Evolutionary conservation across 2,888 invertebrate genomes (phyloP).

Genomic region (Pegoplata infirma): DNA sequence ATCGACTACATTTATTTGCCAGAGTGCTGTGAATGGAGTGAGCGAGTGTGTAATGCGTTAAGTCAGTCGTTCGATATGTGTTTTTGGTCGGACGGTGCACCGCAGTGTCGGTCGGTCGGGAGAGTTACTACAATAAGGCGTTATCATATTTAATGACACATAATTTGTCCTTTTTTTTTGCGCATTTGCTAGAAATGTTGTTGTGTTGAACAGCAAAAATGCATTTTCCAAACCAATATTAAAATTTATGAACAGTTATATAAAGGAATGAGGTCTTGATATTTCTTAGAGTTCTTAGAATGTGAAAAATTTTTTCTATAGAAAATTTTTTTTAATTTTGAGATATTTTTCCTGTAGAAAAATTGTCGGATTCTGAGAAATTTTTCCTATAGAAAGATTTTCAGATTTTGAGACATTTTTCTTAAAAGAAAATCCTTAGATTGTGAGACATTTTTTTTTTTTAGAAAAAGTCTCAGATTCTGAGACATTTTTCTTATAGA

Average conservation of each 20-base stretch:
- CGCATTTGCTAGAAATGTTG: slow-evolving; percentile 34
- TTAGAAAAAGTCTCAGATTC: too few relatives aligned
- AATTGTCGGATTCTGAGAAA: too few relatives aligned
- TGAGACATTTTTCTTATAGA: too few relatives aligned
- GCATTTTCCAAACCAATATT: slow-evolving; percentile 24
- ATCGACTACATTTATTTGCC: slow-evolving; percentile 46
- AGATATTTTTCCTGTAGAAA: too few relatives aligned
- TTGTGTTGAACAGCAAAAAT: slow-evolving; percentile 27
- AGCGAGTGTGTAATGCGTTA: neutral
- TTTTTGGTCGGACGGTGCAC: too few relatives aligned
- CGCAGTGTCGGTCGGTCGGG: slow-evolving; percentile 4
- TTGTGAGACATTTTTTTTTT: too few relatives aligned
- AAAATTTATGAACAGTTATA: slow-evolving; percentile 3
- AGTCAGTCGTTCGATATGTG: neutral
- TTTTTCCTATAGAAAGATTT: too few relatives aligned
- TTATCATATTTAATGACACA: slow-evolving; percentile 74
- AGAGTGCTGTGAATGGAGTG: slow-evolving; percentile 16
- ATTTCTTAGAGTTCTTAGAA: too few relatives aligned
- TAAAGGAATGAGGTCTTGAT: slow-evolving; percentile 1
- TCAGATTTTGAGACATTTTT: too few relatives aligned
- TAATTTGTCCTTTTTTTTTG: slow-evolving; percentile 68
- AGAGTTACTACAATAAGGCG: slow-evolving; percentile 64
- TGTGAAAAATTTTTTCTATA: too few relatives aligned
- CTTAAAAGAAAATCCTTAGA: too few relatives aligned
- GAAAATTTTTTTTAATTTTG: too few relatives aligned